Evolutionary conservation across 2,888 invertebrate genomes (phyloP), one percentile per base, ranked within the genome.

Genomic region (Chrysolina haemoptera): DNA sequence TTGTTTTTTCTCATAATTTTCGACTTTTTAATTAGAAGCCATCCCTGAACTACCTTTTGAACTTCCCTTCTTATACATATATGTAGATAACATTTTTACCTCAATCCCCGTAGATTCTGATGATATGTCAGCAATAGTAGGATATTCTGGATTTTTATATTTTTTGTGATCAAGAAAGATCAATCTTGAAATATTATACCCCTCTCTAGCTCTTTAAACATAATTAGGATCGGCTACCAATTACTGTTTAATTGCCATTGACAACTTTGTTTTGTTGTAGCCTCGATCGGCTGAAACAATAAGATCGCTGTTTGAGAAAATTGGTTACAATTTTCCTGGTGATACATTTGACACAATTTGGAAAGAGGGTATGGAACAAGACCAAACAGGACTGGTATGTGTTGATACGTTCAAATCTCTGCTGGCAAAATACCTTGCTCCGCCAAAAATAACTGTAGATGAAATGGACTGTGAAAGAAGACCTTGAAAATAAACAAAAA

Each of bases 381-480:
- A 91, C 82, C 88, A 89, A 46, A 86, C 89, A 77, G 90, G 89
- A 3, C 87, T 87, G 84, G 91, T 91, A 40, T 91, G 91, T 79
- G 89, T 88, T 55, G 90, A 91, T 83, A 91, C 91, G 9, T 91
- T 91, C 73, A 85, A 85, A 65, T 79, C 82, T 20, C 68, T 88
- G 66, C 40, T 88, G 46, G 80, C 85, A 53, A 75, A 80, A 35
- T 75, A 83, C 10, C 73, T 82, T 41, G 82, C 83, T 6, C 77
- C 82, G 8, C 77, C 79, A 8, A 77, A 75, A 73, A 43, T 83
- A 20, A 68, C 55, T 9, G 80, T 82, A 14, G 84, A 84, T 65
- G 83, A 84, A 74, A 77, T 75, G 35, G 81, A 82, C 66, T 79
- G 74, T 68, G 59, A 67, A 35, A 72, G 70, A 48, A 62, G 14